A percentile compares a stretch with the other conserved stretches of the same genome.
Evolutionary conservation across 2,113 vertebrate species (phyloP).

Genomic region (Pygoscelis adeliae): DNA sequence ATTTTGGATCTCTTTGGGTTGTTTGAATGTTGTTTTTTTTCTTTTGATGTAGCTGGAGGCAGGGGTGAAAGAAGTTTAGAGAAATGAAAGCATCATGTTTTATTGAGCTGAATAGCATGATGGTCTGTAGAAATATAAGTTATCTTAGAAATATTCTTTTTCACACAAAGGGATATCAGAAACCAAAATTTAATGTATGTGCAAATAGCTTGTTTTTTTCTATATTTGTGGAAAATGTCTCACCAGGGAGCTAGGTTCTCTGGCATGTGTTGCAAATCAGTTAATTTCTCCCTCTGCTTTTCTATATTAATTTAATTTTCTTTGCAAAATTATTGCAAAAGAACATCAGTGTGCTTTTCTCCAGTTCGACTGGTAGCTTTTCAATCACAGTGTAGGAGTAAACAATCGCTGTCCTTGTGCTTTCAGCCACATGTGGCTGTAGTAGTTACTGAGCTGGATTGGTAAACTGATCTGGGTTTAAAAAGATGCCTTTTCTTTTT

Average conservation of each 20-base stretch:
- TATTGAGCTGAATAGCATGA: background rate
- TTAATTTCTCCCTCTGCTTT: background rate
- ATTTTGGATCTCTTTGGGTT: background rate
- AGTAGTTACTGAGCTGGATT: background rate
- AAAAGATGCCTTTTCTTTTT: background rate
- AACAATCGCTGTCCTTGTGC: background rate
- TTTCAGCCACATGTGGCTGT: background rate
- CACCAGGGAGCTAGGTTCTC: background rate
- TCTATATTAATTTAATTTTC: background rate
- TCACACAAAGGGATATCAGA: background rate
- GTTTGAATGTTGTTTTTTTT: background rate
- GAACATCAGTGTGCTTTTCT: background rate
- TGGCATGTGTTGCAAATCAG: background rate
- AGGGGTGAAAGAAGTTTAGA: background rate
- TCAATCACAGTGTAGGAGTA: background rate
- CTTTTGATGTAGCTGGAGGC: background rate
- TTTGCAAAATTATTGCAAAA: background rate
- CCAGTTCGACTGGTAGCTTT: background rate
- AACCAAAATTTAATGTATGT: background rate
- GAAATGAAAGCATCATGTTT: background rate
- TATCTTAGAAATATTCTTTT: background rate
- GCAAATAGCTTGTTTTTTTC: background rate
- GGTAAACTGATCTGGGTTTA: background rate
- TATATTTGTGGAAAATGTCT: background rate
- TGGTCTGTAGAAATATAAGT: background rate